Percentiles rank a stretch among this genome's conserved stretches.
These are phyloP conservation scores for Eulemur macaco DNA, from an alignment of 2,113 vertebrate species.

Conservation along the genomic window DNA sequence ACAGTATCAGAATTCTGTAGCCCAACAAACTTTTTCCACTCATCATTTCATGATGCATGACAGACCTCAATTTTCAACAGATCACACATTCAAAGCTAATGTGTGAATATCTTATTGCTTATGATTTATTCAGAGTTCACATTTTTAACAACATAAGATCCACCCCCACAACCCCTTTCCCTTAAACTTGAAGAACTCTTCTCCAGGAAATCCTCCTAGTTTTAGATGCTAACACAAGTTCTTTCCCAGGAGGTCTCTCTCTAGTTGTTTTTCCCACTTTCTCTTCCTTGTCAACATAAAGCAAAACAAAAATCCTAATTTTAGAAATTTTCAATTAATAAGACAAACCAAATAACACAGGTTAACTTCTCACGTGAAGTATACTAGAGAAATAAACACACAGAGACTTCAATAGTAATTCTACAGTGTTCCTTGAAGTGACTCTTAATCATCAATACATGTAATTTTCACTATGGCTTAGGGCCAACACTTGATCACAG, in stretches of 20 bases:
- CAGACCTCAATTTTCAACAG: background rate
- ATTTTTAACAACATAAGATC: background rate
- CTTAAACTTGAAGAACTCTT: background rate
- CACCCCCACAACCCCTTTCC: background rate
- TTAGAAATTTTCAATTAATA: background rate
- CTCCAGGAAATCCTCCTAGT: background rate
- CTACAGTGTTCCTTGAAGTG: background rate
- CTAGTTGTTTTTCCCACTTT: background rate
- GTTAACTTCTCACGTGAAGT: background rate
- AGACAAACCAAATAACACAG: background rate
- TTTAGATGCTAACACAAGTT: background rate
- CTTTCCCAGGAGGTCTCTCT: background rate
- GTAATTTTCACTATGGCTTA: no score
- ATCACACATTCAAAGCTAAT: background rate
- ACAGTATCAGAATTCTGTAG: background rate
- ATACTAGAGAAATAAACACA: background rate
- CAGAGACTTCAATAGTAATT: background rate
- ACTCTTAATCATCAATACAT: no score
- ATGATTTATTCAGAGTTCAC: background rate
- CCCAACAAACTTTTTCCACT: background rate
- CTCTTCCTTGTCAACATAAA: background rate
- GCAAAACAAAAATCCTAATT: background rate
- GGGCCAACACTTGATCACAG: no score
- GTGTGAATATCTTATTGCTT: background rate
- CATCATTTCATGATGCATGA: background rate